These are phyloP conservation scores for Brachylomia viminalis DNA, from an alignment of 2,888 invertebrate genomes.

Conservation along the genomic window DNA sequence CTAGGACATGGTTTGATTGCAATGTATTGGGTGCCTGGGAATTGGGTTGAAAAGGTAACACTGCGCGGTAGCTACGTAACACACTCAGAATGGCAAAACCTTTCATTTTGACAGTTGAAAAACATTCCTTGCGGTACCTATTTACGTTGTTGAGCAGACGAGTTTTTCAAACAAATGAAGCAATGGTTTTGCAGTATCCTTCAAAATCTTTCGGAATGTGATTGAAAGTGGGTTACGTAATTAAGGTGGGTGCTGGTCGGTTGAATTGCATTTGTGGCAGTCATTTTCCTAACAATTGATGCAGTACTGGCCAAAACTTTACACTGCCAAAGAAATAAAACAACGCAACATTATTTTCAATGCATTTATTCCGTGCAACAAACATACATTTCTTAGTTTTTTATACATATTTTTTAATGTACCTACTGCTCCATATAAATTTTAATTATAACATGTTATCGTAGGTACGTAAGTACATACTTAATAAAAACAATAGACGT, in stretches of 20 bases:
- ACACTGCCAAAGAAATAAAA: constrained; percentile 1
- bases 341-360: too few species aligned
- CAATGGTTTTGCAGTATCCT: background rate
- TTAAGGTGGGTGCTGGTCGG: too few species aligned
- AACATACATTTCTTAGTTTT: constrained; percentile 1
- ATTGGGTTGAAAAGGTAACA: background rate
- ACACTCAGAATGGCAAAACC: background rate
- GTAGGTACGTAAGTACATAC: background rate
- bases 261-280: background rate
- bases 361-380: background rate
- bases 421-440: constrained; percentile 5
- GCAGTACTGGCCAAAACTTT: background rate
- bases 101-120: background rate
- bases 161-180: background rate
- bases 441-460: constrained; percentile 39
- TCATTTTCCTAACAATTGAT: background rate
- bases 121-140: background rate
- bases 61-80: background rate
- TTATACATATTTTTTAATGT: background rate
- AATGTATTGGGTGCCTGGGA: background rate
- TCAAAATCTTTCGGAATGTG: too few species aligned
- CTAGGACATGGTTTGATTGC: background rate
- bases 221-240: too few species aligned
- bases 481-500: constrained; percentile 34
- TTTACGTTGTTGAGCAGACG: background rate